Conservation (phyloP, 92 coral and sea anemone genomes). For the Porites evermanni region DNA sequence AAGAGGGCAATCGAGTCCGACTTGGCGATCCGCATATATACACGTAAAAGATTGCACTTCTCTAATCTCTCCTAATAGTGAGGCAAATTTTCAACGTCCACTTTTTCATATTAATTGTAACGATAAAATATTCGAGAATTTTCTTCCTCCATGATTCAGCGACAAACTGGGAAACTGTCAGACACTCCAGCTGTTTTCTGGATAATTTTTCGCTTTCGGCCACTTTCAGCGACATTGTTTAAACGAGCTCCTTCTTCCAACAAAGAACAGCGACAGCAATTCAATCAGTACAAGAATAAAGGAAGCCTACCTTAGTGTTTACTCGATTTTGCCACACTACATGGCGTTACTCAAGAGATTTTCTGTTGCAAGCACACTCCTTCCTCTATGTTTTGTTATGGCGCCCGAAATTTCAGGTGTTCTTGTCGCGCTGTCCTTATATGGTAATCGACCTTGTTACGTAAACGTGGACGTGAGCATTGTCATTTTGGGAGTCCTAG, state of each 20-base stretch:
- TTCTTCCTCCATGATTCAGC: neutral
- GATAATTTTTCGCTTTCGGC: neutral
- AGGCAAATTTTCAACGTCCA: neutral
- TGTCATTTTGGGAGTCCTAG: neutral
- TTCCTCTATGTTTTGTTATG: neutral
- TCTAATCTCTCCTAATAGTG: neutral
- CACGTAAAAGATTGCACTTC: too few relatives aligned
- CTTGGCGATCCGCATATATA: too few relatives aligned
- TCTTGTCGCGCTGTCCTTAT: neutral
- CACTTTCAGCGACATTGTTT: neutral
- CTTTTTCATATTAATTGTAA: too few relatives aligned
- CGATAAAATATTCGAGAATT: neutral
- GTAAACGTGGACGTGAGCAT: neutral
- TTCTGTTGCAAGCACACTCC: neutral
- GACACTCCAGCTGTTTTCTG: neutral
- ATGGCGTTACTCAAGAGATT: neutral
- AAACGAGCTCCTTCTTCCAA: neutral
- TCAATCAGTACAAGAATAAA: neutral
- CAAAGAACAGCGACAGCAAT: neutral
- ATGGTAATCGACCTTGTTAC: constrained; percentile 33
- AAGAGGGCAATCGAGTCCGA: too few relatives aligned
- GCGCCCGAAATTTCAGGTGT: constrained; percentile 12
- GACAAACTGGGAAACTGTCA: neutral
- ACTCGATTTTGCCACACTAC: neutral
- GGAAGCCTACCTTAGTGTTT: constrained; percentile 11